Percentiles rank a stretch among this genome's conserved stretches.
Conservation (phyloP, 2,797 vertebrate genomes). For the Anguilla anguilla region DNA sequence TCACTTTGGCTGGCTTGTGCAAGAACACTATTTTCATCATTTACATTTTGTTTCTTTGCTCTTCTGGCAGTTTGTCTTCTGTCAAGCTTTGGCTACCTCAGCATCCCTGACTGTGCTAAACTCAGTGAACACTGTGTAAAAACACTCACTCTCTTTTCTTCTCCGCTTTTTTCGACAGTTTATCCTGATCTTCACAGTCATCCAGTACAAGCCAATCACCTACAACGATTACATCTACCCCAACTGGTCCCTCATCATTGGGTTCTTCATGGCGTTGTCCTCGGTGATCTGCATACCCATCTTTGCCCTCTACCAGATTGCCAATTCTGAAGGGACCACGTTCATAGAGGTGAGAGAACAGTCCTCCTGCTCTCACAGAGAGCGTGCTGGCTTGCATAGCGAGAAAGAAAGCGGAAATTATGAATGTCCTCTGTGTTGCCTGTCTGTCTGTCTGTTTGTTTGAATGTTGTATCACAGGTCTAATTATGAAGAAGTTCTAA, state of each 20-base stretch:
- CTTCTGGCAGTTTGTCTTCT: too few species aligned
- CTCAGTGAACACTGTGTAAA: neutral
- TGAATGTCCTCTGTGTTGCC: neutral
- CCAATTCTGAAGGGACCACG: constrained; percentile 84
- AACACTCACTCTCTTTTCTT: neutral
- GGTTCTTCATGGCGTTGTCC: constrained; percentile 93
- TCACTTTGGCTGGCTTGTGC: neutral
- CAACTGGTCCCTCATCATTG: constrained; percentile 87
- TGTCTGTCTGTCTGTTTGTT: neutral
- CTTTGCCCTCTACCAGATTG: constrained; percentile 89
- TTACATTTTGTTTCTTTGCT: too few species aligned
- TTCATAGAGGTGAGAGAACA: constrained; percentile 84
- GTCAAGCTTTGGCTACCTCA: too few species aligned
- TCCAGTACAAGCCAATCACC: constrained; percentile 95
- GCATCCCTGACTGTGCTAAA: neutral
- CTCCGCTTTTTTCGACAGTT: constrained; percentile 73
- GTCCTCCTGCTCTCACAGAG: neutral
- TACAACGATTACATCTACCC: constrained; percentile 95
- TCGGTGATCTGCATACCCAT: constrained; percentile 95
- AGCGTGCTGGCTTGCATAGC: neutral
- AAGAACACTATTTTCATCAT: too few species aligned
- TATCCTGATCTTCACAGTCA: constrained; percentile 96
- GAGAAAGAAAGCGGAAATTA: neutral
- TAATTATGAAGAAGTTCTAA: neutral
- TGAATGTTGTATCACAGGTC: neutral